Conservation (phyloP, 2,797 vertebrate genomes). For the Cyprinodon diabolis region DNA sequence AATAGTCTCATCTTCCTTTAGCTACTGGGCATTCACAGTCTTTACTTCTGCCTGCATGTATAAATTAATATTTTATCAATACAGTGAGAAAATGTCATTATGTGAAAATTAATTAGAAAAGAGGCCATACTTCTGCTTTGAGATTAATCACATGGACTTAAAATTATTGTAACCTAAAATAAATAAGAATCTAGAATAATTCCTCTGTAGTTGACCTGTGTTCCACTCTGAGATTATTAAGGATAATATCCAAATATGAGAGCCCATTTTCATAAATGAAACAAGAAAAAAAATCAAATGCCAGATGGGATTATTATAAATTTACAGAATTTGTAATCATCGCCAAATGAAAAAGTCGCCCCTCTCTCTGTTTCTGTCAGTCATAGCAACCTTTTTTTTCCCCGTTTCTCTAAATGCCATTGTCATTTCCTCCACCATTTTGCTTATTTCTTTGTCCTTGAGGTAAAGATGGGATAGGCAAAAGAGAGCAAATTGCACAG, state of each 20-base stretch:
- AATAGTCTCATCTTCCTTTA: constrained; percentile 13
- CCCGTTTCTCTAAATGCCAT: constrained; percentile 23
- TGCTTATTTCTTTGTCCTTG: constrained; percentile 15
- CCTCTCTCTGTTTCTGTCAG: background rate
- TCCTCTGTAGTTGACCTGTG: background rate
- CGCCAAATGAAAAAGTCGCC: constrained; percentile 11
- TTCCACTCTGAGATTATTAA: constrained; percentile 12
- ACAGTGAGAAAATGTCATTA: constrained; percentile 64
- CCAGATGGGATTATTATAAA: constrained; percentile 14
- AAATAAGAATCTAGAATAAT: constrained; percentile 13
- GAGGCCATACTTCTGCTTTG: constrained; percentile 24
- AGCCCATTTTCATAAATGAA: constrained; percentile 10
- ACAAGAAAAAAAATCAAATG: constrained; percentile 39
- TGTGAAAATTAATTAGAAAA: constrained; percentile 62
- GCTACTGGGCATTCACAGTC: constrained; percentile 28
- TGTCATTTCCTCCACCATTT: constrained; percentile 23
- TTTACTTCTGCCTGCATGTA: constrained; percentile 30
- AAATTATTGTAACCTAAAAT: constrained; percentile 36
- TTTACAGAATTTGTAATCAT: constrained; percentile 4
- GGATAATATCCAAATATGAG: constrained; percentile 4
- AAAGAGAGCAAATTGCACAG: constrained; percentile 41
- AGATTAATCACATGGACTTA: constrained; percentile 47
- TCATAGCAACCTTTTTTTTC: constrained; percentile 9
- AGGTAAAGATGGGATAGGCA: constrained; percentile 20
- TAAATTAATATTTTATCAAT: constrained; percentile 68